Conservation (phyloP, 2,797 vertebrate genomes). For the Sebastolobus altivelis region DNA sequence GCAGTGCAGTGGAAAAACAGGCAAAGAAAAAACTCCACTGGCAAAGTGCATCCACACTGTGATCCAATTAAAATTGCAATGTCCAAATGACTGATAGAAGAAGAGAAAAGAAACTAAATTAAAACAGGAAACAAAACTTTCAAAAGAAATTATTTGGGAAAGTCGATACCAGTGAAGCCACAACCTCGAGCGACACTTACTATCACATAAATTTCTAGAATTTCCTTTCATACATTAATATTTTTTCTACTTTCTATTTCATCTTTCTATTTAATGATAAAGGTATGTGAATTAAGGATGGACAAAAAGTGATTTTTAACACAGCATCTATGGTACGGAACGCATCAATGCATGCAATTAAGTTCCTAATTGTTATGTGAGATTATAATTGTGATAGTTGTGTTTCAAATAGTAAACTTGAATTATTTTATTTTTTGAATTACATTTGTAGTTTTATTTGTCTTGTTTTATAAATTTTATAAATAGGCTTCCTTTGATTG, state of each 20-base stretch:
- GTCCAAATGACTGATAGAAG: background rate
- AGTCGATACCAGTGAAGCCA: background rate
- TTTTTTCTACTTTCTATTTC: slow-evolving; percentile 76
- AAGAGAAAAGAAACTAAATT: slow-evolving; percentile 4
- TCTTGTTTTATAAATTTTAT: slow-evolving; percentile 86
- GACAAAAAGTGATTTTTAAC: slow-evolving; percentile 85
- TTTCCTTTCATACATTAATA: slow-evolving; percentile 70
- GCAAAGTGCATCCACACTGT: slow-evolving; percentile 25
- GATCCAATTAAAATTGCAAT: slow-evolving; percentile 32
- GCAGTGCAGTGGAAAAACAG: background rate
- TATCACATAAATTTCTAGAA: slow-evolving; percentile 68
- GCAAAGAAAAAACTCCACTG: background rate
- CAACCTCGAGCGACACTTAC: slow-evolving; percentile 17
- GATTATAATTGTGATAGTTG: slow-evolving; percentile 90
- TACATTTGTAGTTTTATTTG: slow-evolving; percentile 87
- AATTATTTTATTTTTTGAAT: slow-evolving; percentile 87
- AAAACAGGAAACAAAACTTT: slow-evolving; percentile 29
- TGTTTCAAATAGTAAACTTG: slow-evolving; percentile 91
- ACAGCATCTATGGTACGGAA: slow-evolving; percentile 90
- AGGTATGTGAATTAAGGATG: slow-evolving; percentile 78
- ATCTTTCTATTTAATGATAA: slow-evolving; percentile 81
- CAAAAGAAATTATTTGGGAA: slow-evolving; percentile 27
- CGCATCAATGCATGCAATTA: slow-evolving; percentile 91
- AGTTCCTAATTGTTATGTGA: slow-evolving; percentile 91
- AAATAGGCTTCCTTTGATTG: slow-evolving; percentile 85